Conservation (phyloP, 2,797 vertebrate genomes). For the Neopelma chrysocephalum region DNA sequence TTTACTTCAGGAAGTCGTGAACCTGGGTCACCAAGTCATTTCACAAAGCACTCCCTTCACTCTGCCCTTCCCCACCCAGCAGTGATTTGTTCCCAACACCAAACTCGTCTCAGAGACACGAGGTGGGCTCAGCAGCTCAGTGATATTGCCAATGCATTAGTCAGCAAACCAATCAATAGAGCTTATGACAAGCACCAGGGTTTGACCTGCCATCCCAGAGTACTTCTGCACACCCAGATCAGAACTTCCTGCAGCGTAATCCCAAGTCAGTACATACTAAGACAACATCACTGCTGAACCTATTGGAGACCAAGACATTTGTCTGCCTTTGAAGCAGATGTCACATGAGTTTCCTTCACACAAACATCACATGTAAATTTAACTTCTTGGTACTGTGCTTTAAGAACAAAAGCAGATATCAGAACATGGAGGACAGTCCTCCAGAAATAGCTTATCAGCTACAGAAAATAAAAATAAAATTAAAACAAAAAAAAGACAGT, state of each 20-base stretch:
- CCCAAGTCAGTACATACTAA: constrained; percentile 54
- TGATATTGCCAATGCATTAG: background rate
- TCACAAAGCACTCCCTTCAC: background rate
- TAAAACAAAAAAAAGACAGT: constrained; percentile 28
- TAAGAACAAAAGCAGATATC: constrained; percentile 61
- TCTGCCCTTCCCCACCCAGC: background rate
- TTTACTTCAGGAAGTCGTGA: constrained; percentile 57
- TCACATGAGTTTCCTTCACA: constrained; percentile 64
- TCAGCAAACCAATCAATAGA: background rate
- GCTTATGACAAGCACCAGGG: background rate
- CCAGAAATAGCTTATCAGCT: constrained; percentile 66
- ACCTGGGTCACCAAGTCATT: constrained; percentile 23
- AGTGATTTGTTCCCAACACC: background rate
- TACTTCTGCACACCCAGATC: constrained; percentile 14
- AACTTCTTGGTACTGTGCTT: constrained; percentile 65
- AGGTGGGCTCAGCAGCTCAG: background rate
- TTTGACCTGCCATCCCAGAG: background rate
- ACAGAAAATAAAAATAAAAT: constrained; percentile 37
- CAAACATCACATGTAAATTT: constrained; percentile 60
- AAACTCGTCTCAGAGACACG: background rate
- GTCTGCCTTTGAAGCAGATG: constrained; percentile 53
- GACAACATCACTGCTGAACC: constrained; percentile 64
- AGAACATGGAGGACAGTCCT: constrained; percentile 50
- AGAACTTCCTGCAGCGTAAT: constrained; percentile 54
- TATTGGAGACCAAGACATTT: constrained; percentile 55